Evolutionary conservation across 2,113 vertebrate species (phyloP).

Genomic region (Falco punctatus): DNA sequence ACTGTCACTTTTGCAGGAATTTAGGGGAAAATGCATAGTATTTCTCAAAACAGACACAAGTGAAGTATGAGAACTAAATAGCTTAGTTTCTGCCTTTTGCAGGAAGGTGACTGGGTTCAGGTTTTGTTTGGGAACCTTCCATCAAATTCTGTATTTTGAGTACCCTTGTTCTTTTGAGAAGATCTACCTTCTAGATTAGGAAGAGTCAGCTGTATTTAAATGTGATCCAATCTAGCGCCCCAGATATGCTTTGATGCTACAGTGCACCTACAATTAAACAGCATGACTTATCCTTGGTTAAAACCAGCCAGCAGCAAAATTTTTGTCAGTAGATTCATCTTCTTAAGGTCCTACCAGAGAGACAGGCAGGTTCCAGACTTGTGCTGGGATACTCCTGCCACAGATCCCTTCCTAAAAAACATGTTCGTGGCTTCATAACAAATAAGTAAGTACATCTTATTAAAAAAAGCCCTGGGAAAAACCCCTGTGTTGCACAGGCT

Average conservation of each 20-base stretch:
- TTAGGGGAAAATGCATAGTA: neutral
- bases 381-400: neutral
- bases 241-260: neutral
- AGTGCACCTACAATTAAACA: neutral
- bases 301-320: neutral
- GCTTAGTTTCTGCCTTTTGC: neutral
- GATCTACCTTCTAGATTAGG: neutral
- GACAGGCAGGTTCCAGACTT: neutral
- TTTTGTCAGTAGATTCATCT: neutral
- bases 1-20: neutral
- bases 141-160: neutral
- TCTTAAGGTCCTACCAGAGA: neutral
- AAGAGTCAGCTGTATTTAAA: neutral
- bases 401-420: neutral
- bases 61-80: neutral
- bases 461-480: neutral
- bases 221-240: neutral
- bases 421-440: rapidly evolving
- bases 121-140: neutral
- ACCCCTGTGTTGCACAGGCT: neutral
- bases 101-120: neutral
- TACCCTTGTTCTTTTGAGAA: neutral
- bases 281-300: neutral
- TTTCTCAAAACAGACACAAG: neutral
- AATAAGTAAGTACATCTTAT: neutral